Base-by-base conservation (phyloP, 2,888 invertebrate species). In the Oegoconia quadripuncta region DNA sequence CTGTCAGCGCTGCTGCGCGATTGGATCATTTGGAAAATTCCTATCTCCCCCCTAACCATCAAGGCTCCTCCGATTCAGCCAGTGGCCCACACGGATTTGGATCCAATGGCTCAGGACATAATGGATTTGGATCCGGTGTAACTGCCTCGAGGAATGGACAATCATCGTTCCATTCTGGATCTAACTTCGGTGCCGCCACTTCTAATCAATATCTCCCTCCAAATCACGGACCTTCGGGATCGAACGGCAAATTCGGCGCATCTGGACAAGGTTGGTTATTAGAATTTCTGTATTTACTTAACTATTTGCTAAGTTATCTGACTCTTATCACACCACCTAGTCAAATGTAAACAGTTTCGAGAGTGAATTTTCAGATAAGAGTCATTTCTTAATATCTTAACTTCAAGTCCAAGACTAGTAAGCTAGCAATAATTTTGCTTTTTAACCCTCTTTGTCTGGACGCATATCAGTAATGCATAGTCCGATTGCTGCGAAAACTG, bases 121-220 rank as follows among this genome's bases (percentile, higher is more conserved):
- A 26, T 12, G 37, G 34, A 3, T 28, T 15, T 14, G 34, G 34
- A 12, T 12, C 6, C 14, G 34, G 34, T 13, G 29, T 9, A 22
- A n/a, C 15, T 16, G 11, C 15, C 3, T n/a, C 13, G 1, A 29
- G 29, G 17, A 8, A 5, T 22, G 32, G 32, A 22, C 14, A 20
- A 2, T 15, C 34, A 9, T 34, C 34, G 11, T 34, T 34, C 34
- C 34, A 34, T 8, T 28, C 27, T 14, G 35, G 35, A 11, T 18
- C 25, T 28, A 20, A 15, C 11, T 5, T 14, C 28, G 28, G 22
- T 14, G 69, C 65, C n/a, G 76, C 76, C 17, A 70, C 75, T 13
- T 74, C 73, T 31, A 84, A 80, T 62, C 81, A 83, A 42, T 87
- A 87, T 55, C 56, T 87, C 18, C 82, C 86, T 15, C 86, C 86